A percentile compares a stretch with the other conserved stretches of the same genome.
Conservation (phyloP, 2,797 vertebrate genomes). For the Rhabdophis nuchalis region DNA sequence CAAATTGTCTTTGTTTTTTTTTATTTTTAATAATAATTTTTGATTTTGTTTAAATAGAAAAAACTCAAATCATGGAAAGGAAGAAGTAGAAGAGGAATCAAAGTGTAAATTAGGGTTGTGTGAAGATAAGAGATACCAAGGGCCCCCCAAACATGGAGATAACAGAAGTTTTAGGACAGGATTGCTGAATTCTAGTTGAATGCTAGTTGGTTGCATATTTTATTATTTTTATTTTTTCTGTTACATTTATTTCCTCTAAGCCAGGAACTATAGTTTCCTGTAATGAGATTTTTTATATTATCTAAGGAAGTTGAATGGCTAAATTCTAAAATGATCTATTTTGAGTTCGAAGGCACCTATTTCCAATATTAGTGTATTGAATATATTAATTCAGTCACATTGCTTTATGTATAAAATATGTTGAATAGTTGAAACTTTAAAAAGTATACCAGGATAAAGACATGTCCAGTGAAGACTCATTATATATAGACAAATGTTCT, state of each 20-base stretch:
- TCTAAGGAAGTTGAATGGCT: conserved; percentile 65
- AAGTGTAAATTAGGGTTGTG: neutral
- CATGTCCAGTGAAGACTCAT: conserved; percentile 40
- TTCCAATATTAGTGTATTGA: conserved; percentile 20
- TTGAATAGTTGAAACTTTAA: conserved; percentile 18
- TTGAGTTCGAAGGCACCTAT: conserved; percentile 53
- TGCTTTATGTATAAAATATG: conserved; percentile 44
- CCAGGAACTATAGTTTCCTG: conserved; percentile 65
- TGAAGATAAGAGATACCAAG: neutral
- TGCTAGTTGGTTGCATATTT: conserved; percentile 41
- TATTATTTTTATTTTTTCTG: conserved; percentile 60
- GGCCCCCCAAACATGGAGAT: neutral
- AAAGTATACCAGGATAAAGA: conserved; percentile 47
- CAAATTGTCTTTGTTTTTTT: neutral
- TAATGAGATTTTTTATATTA: conserved; percentile 60
- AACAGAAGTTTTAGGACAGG: neutral
- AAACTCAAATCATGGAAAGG: neutral
- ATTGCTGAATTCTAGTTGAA: neutral
- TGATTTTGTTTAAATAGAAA: neutral
- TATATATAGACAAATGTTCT: no score
- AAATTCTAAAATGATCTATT: conserved; percentile 50
- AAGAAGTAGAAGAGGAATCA: neutral
- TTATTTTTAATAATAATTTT: neutral
- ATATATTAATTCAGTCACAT: conserved; percentile 50
- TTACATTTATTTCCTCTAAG: conserved; percentile 53